These are phyloP conservation scores for Drosophila albomicans DNA, from an alignment of 1,140 invertebrate species.

Conservation along the genomic window DNA sequence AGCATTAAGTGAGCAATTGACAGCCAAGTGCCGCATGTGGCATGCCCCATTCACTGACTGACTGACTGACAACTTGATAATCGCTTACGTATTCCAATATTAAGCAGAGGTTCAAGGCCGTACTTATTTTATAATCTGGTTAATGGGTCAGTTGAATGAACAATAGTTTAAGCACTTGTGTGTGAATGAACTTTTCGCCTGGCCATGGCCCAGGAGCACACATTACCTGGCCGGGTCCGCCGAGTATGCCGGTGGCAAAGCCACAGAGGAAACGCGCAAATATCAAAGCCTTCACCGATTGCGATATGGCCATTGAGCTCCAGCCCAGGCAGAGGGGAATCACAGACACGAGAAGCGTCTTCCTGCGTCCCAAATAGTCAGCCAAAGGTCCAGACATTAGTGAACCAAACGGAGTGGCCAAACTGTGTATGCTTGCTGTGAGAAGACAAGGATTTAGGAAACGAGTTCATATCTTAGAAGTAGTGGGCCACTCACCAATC, in stretches of 20 bases:
- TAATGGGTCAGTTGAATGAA: constrained; percentile 68
- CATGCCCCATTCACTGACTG: constrained; percentile 13
- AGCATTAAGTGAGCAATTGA: constrained; percentile 72
- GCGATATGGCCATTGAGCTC: constrained; percentile 87
- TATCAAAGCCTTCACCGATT: constrained; percentile 87
- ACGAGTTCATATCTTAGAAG: background rate
- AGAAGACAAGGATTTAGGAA: constrained; percentile 36
- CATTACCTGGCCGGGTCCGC: constrained; percentile 88
- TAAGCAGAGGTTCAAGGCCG: constrained; percentile 10
- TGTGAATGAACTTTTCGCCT: constrained; percentile 41
- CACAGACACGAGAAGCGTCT: constrained; percentile 86
- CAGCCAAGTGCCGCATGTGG: constrained; percentile 21
- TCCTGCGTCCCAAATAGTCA: constrained; percentile 87
- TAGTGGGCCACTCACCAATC: constrained; percentile 86
- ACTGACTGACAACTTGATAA: constrained; percentile 19
- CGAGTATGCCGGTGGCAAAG: constrained; percentile 89
- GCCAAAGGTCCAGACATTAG: constrained; percentile 88
- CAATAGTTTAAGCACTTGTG: background rate
- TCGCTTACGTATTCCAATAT: constrained; percentile 11
- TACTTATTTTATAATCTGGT: constrained; percentile 39
- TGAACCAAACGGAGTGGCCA: constrained; percentile 88
- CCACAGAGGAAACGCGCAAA: constrained; percentile 89
- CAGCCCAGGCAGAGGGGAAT: constrained; percentile 88
- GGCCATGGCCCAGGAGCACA: background rate
- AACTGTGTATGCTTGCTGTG: constrained; percentile 89